Conservation (phyloP, 1,140 invertebrate species). For the Lethocerus indicus region DNA sequence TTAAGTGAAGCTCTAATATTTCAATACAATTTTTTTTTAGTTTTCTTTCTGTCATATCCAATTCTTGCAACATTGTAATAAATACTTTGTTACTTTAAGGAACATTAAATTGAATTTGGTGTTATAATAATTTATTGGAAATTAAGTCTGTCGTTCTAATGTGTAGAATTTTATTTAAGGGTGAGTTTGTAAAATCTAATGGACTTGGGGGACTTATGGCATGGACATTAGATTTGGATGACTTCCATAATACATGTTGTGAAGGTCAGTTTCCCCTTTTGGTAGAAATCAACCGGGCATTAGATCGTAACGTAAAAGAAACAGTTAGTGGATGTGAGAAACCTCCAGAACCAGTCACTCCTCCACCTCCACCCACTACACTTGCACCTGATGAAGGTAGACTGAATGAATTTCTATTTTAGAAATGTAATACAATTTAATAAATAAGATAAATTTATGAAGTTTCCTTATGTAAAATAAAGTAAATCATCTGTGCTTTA, state of each 20-base stretch:
- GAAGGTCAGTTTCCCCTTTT: conserved; percentile 52
- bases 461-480: background rate
- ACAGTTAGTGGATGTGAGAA: conserved; percentile 37
- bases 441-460: background rate
- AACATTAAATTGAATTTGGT: background rate
- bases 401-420: background rate
- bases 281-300: conserved; percentile 47
- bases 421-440: background rate
- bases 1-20: too few relatives aligned
- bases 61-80: background rate
- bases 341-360: conserved; percentile 47
- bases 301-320: conserved; percentile 34
- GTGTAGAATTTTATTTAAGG: conserved; percentile 31
- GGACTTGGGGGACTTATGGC: conserved; percentile 64
- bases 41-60: too few relatives aligned
- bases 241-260: conserved; percentile 69
- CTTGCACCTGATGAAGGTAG: conserved; percentile 21
- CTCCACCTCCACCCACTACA: conserved; percentile 48
- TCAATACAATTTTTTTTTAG: too few relatives aligned
- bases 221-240: conserved; percentile 85
- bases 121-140: conserved; percentile 1
- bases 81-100: background rate
- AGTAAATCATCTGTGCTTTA: background rate
- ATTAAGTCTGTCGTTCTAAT: too few relatives aligned
- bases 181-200: conserved; percentile 47